Evolutionary conservation across 2,797 vertebrate genomes (phyloP), one percentile per base, ranked within the genome.

Genomic region (Periparus ater): DNA sequence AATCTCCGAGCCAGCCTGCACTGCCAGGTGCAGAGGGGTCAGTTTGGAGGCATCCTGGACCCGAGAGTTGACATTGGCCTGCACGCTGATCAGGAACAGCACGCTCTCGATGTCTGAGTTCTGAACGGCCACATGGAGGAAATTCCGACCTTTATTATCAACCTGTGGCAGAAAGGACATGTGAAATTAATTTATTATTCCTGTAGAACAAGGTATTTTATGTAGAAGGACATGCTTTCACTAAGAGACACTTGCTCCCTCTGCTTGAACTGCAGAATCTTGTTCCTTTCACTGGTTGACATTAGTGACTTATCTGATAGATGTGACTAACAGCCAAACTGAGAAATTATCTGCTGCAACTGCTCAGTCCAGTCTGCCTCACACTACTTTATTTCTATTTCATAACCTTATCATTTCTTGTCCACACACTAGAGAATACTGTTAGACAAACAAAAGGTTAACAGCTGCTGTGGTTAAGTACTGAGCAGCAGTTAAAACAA

Each of bases 141-240:
- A 99, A 95, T 99, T 99, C 42, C 99, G 98, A 32, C 99, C 99
- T 96, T 99, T 99, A 91, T 99, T 99, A 96, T 99, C 99, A 65
- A 99, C 99, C 99, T 99, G 87, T 1, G 38, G 60, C 78, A 96
- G 30, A 79, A 34, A 62, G 18, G 13, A 32, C 32, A 76, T 0
- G 0, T 3, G 53, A 14, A 54, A 42, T 21, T 1, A 36, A 17
- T 7, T 16, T 6, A 3, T 21, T 45, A 6, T 11, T 71, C 19
- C 71, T 79, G 47, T 1, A 86, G 20, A 61, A 44, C 6, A 26
- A 36, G 2, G 19, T 60, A 27, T 6, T 75, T 82, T 9, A 29
- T 4, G 22, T 6, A 50, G 70, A 0, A 61, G 65, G 62, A 79
- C 7, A 7, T 4, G 36, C 14, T 85, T 91, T 40, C 40, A 57